Evolutionary conservation across 2,888 invertebrate genomes (phyloP), one percentile per base, ranked within the genome.

Genomic region (Drosophila limbata): DNA sequence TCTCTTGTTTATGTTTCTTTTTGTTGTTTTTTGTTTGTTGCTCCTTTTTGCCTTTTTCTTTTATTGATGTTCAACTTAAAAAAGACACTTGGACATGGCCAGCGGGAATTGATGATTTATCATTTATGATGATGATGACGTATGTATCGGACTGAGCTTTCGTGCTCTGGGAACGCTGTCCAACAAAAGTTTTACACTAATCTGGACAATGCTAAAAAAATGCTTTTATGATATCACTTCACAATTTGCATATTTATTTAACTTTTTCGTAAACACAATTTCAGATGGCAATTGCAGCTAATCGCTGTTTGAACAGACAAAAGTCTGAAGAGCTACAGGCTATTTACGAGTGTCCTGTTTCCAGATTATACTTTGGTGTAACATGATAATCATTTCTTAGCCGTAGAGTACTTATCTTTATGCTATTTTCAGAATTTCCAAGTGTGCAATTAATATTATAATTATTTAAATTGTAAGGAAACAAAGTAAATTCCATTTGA

Each of bases 101-200:
- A 73, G 53, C 64, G 83, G 81, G 84, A 84, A 69, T 77, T 77
- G 69, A 66, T 77, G 72, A 88, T 88, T 88, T 84, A 86, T 86
- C 82, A 84, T 84, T 83, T 81, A 78, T 80, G 84, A 84, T 72
- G 61, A 77, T 77, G 73, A 73, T 66, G 69, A 76, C 63, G 56
- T 55, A 70, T 63, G 60, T 47, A 68, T 44, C 21, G 56, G 52
- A 21, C 31, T 55, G 15, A 25, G 11, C 25, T 47, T 47, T 33
- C 28, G 21, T 64, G 68, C 64, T 63, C 28, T 48, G 59, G 64
- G 63, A 69, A 21, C 42, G 56, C 40, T 68, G 62, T 56, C 52
- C 64, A 25, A 61, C 40, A 67, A 62, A 81, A 74, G 44, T 71
- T 72, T 69, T 61, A 60, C 62, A 69, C 64, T 76, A 78, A 82